phyloP scores from a whole-genome alignment of 2,797 vertebrate genomes.

The Poeciliopsis gracilis region DNA sequence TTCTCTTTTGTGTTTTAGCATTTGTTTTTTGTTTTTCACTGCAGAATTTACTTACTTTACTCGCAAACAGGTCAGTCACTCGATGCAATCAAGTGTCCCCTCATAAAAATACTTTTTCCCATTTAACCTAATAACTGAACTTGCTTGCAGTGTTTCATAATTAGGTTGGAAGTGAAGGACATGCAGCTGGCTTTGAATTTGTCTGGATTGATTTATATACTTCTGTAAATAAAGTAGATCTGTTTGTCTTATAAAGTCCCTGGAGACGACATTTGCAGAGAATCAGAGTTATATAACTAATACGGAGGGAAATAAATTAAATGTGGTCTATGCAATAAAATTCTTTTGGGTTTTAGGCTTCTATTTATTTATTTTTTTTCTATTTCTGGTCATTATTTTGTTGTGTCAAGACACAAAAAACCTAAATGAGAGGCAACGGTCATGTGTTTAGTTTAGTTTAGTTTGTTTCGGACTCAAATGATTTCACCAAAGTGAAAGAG shows the following conservation, averaged over 20 bases:
- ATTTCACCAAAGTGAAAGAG: not conserved
- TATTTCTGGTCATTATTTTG: not conserved
- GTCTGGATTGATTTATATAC: not conserved
- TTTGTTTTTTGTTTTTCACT: no score
- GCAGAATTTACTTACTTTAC: not conserved
- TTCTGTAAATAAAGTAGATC: not conserved
- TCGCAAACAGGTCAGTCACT: not conserved
- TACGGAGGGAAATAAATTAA: not conserved
- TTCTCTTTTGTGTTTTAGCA: not conserved
- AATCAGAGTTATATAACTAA: not conserved
- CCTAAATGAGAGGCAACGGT: not conserved
- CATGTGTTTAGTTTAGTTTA: no score
- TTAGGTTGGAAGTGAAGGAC: not conserved
- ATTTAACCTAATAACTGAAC: not conserved
- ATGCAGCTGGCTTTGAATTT: not conserved
- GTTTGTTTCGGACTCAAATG: not conserved
- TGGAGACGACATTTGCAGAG: not conserved
- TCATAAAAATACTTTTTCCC: not conserved
- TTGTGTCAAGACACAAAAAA: no score
- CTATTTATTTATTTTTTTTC: no score
- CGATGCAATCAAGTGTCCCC: not conserved
- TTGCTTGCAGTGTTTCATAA: not conserved
- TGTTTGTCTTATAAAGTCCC: not conserved
- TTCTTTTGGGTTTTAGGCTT: not conserved
- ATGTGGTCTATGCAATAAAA: not conserved